phyloP scores from a whole-genome alignment of 1,140 invertebrate genomes.

The Stenopsyche tienmushanensis region DNA sequence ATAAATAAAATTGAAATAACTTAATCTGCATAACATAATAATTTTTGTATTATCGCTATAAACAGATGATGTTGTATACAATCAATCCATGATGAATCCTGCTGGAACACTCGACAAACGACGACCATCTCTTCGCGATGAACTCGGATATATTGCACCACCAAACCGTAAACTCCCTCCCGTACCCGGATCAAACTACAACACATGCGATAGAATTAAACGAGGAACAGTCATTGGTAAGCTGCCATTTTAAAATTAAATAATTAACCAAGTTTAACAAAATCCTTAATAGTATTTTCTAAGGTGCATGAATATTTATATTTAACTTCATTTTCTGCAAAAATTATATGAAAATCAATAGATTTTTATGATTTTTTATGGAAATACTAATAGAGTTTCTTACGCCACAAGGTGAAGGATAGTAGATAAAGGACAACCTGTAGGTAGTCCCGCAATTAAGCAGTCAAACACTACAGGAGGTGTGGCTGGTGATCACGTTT shows the following conservation, averaged over 20 bases:
- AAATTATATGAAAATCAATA: not conserved
- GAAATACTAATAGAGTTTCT: too few species aligned
- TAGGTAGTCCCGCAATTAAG: too few species aligned
- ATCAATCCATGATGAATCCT: slow-evolving; percentile 67
- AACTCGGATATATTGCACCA: slow-evolving; percentile 88
- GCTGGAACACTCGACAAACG: slow-evolving; percentile 80
- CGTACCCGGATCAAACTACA: slow-evolving; percentile 89
- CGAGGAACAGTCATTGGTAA: slow-evolving; percentile 88
- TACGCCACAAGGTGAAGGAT: too few species aligned
- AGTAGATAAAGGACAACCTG: too few species aligned
- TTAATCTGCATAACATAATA: too few species aligned
- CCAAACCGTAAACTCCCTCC: slow-evolving; percentile 88
- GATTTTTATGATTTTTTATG: not conserved
- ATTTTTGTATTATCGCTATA: slow-evolving; percentile 33
- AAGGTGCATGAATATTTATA: not conserved
- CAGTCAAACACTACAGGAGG: too few species aligned
- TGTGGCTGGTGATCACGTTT: too few species aligned
- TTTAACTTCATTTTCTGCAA: not conserved
- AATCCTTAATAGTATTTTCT: not conserved
- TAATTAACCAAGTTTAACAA: not conserved
- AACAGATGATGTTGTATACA: slow-evolving; percentile 86
- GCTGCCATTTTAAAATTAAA: slow-evolving; percentile 51
- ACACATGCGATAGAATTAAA: slow-evolving; percentile 90
- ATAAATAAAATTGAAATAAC: too few species aligned
- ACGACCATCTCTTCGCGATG: slow-evolving; percentile 78